A percentile compares a stretch with the other conserved stretches of the same genome.
Evolutionary conservation across 2,113 vertebrate species (phyloP).

Genomic region (Pungitius pungitius): DNA sequence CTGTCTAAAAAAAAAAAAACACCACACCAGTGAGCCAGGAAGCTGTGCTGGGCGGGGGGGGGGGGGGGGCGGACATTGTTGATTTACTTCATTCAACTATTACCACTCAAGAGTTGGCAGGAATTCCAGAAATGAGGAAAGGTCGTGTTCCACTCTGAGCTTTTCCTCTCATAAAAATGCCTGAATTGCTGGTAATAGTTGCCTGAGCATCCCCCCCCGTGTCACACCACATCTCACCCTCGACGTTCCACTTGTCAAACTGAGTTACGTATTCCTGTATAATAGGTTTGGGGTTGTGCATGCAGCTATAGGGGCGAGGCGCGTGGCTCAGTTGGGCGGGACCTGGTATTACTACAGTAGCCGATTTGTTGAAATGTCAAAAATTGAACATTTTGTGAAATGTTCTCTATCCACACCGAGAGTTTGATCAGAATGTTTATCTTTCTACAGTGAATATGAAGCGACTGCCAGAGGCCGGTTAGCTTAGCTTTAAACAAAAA

Average conservation of each 20-base stretch:
- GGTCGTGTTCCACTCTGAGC: conserved; percentile 38
- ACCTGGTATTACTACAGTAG: not conserved
- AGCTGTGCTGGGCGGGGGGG: conserved; percentile 30
- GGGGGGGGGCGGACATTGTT: conserved; percentile 58
- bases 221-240: conserved; percentile 53
- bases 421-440: not conserved
- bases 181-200: conserved; percentile 64
- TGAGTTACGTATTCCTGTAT: conserved; percentile 27
- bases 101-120: conserved; percentile 65
- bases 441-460: not conserved
- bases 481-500: not conserved
- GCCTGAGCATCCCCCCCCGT: conserved; percentile 47
- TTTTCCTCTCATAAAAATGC: conserved; percentile 69
- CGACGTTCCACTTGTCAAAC: conserved; percentile 40
- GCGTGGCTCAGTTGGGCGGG: not conserved
- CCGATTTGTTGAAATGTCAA: not conserved
- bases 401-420: not conserved
- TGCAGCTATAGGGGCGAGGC: not conserved
- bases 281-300: conserved; percentile 6
- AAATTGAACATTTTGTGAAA: not conserved
- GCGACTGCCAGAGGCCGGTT: not conserved
- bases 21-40: conserved; percentile 54
- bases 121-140: conserved; percentile 76
- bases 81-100: conserved; percentile 71
- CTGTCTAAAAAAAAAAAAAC: conserved; percentile 54